A percentile compares a stretch with the other conserved stretches of the same genome.
These are phyloP conservation scores for Kryphioiulus occultus DNA, from an alignment of 2,888 invertebrate genomes.

Conservation along the genomic window DNA sequence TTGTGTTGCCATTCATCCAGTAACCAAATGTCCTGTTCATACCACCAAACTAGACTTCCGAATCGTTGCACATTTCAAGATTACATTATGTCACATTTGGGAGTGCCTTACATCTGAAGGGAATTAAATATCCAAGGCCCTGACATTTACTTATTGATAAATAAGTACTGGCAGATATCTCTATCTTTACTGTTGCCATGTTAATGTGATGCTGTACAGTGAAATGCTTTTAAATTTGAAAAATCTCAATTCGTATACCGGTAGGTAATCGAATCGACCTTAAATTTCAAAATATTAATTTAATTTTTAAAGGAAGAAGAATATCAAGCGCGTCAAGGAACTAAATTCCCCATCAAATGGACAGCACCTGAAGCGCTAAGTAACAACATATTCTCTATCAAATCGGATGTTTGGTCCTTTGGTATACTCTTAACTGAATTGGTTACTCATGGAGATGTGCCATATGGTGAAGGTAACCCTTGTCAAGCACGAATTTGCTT, in stretches of 20 bases:
- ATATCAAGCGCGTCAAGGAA: slow-evolving; percentile 72
- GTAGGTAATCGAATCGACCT: too few relatives aligned
- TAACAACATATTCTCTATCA: not conserved
- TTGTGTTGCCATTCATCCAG: not conserved
- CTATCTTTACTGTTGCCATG: too few relatives aligned
- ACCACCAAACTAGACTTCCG: too few relatives aligned
- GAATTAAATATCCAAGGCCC: too few relatives aligned
- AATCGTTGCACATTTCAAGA: too few relatives aligned
- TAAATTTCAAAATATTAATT: not conserved
- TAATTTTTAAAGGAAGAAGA: slow-evolving; percentile 87
- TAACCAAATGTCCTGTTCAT: not conserved
- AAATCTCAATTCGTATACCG: too few relatives aligned
- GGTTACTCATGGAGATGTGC: slow-evolving; percentile 97
- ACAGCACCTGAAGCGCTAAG: not conserved
- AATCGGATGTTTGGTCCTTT: slow-evolving; percentile 80
- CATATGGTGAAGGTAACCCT: slow-evolving; percentile 75
- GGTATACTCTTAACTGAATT: slow-evolving; percentile 98
- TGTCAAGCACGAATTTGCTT: not conserved
- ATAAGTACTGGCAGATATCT: too few relatives aligned
- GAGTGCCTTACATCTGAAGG: too few relatives aligned
- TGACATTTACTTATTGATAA: too few relatives aligned
- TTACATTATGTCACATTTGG: too few relatives aligned
- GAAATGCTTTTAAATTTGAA: too few relatives aligned
- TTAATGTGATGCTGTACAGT: too few relatives aligned
- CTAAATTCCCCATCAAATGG: slow-evolving; percentile 69